These are phyloP conservation scores for Sarcoramphus papa DNA, from an alignment of 2,797 vertebrate genomes.

Conservation along the genomic window DNA sequence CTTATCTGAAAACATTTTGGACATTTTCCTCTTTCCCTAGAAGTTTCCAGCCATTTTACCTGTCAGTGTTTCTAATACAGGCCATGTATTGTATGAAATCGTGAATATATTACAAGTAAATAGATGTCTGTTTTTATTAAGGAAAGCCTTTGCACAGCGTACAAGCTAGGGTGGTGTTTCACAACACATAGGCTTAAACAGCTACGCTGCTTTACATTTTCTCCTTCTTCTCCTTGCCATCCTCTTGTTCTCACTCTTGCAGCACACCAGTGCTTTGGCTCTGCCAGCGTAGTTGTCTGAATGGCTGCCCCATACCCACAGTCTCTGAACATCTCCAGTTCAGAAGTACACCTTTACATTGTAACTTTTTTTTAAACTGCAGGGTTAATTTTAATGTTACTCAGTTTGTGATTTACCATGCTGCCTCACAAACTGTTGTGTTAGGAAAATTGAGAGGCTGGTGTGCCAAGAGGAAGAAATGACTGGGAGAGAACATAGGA, in stretches of 20 bases:
- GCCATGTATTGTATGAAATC: background rate
- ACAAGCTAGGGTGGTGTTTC: background rate
- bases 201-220: background rate
- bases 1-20: background rate
- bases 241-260: background rate
- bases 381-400: background rate
- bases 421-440: background rate
- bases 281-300: background rate
- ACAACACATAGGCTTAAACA: background rate
- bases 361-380: background rate
- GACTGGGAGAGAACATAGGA: background rate
- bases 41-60: background rate
- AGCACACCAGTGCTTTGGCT: background rate
- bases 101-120: background rate
- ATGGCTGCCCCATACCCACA: background rate
- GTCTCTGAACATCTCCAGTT: background rate
- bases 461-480: background rate
- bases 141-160: background rate
- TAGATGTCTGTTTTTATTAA: background rate
- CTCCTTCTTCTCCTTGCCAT: background rate
- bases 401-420: background rate
- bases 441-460: background rate
- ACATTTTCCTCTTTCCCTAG: background rate
- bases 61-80: background rate
- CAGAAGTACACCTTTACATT: background rate